phyloP scores from a whole-genome alignment of 2,888 invertebrate species.

The Agrotis clavis region DNA sequence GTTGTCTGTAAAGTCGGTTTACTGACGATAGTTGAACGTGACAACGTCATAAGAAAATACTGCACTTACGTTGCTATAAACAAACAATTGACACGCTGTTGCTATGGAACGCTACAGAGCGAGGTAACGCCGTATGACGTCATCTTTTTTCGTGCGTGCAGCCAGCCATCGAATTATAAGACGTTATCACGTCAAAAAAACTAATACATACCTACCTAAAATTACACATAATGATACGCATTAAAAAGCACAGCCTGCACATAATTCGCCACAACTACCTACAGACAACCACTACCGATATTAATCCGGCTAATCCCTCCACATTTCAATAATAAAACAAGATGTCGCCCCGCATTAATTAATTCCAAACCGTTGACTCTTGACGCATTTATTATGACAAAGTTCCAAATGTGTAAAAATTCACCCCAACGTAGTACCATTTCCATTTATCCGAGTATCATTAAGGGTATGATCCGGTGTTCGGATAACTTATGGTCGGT shows the following conservation, averaged over 20 bases:
- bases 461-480: slow-evolving; percentile 89
- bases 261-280: slow-evolving; percentile 49
- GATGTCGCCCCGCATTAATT: slow-evolving; percentile 86
- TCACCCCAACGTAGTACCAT: slow-evolving; percentile 78
- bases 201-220: not conserved
- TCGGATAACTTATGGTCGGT: slow-evolving; percentile 89
- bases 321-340: slow-evolving; percentile 85
- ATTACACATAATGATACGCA: not conserved
- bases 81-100: too few relatives aligned
- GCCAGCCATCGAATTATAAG: too few relatives aligned
- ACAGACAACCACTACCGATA: slow-evolving; percentile 67
- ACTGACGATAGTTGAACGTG: too few relatives aligned
- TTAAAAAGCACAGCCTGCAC: slow-evolving; percentile 27
- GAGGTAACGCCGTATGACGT: too few relatives aligned
- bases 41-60: too few relatives aligned
- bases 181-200: too few relatives aligned
- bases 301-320: slow-evolving; percentile 80
- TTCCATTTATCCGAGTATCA: slow-evolving; percentile 86
- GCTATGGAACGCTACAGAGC: too few relatives aligned
- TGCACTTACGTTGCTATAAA: too few relatives aligned
- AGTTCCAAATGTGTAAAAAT: slow-evolving; percentile 76
- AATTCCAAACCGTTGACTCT: slow-evolving; percentile 84
- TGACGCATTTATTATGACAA: slow-evolving; percentile 75
- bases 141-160: too few relatives aligned
- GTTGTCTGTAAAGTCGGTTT: too few relatives aligned